These are phyloP conservation scores for Pao palembangensis DNA, from an alignment of 2,113 vertebrate species.

Conservation along the genomic window DNA sequence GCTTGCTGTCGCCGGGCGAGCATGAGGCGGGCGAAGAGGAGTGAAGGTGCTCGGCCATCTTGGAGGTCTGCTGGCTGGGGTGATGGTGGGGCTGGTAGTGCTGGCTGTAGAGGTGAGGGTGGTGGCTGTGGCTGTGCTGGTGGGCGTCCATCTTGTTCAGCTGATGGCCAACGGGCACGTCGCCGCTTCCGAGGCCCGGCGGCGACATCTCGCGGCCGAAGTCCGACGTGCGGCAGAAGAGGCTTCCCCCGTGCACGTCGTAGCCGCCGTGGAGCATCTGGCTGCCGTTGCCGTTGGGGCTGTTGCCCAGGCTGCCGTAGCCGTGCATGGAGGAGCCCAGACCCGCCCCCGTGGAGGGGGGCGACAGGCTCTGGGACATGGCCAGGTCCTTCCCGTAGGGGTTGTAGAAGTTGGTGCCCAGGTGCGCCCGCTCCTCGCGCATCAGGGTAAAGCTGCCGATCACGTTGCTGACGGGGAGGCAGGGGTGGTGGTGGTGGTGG, in stretches of 20 bases:
- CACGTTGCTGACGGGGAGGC: constrained; percentile 80
- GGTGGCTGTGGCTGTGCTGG: constrained; percentile 68
- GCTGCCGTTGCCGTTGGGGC: constrained; percentile 59
- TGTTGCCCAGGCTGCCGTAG: constrained; percentile 69
- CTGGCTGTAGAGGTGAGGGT: constrained; percentile 76
- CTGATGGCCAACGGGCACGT: constrained; percentile 68
- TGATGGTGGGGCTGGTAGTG: constrained; percentile 75
- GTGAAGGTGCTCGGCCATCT: constrained; percentile 70
- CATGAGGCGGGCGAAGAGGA: constrained; percentile 61
- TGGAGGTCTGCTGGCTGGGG: constrained; percentile 70
- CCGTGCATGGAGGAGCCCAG: constrained; percentile 73
- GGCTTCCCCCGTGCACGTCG: constrained; percentile 75
- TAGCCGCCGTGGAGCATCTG: constrained; percentile 76
- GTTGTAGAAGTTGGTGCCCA: constrained; percentile 80
- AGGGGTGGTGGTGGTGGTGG: constrained; percentile 78
- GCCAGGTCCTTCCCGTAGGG: constrained; percentile 80
- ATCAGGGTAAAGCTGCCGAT: constrained; percentile 84
- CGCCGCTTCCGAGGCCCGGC: constrained; percentile 62
- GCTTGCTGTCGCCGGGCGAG: constrained; percentile 67
- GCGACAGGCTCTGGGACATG: constrained; percentile 75
- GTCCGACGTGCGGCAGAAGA: constrained; percentile 78
- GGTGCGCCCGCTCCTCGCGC: constrained; percentile 75
- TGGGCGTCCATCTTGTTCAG: constrained; percentile 76
- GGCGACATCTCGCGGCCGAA: constrained; percentile 80
- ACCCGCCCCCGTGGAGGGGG: constrained; percentile 69